Evolutionary conservation across 2,888 invertebrate species (phyloP).

Genomic region (Sclerodermus sp.): DNA sequence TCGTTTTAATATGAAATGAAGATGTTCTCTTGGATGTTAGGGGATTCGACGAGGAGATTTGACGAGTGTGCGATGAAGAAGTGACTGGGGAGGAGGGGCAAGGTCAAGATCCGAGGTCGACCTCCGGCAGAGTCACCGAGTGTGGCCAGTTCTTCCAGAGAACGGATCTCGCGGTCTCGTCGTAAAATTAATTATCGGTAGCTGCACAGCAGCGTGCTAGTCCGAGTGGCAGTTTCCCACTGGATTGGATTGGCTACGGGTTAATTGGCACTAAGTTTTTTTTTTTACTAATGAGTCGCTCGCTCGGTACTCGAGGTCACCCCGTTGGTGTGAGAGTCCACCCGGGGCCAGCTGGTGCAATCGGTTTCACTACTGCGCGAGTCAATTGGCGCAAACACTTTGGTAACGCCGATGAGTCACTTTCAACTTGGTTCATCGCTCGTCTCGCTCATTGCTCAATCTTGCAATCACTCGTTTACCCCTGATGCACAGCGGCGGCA

Average conservation of each 20-base stretch:
- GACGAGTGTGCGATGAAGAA: background rate
- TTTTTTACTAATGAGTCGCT: constrained; percentile 12
- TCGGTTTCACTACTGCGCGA: constrained; percentile 2
- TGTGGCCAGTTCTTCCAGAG: background rate
- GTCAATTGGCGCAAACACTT: background rate
- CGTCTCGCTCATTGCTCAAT: constrained; percentile 29
- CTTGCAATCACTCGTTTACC: constrained; percentile 23
- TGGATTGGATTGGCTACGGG: background rate
- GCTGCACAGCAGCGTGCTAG: background rate
- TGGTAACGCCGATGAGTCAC: constrained; percentile 25
- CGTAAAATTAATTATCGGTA: constrained; percentile 1
- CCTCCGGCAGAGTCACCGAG: background rate
- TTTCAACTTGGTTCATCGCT: constrained; percentile 30
- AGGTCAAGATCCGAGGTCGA: background rate
- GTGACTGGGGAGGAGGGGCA: background rate
- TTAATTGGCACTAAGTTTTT: constrained; percentile 5
- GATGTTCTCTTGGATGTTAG: too few species aligned
- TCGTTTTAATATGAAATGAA: too few species aligned
- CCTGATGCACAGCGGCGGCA: too few species aligned
- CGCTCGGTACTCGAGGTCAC: constrained; percentile 7
- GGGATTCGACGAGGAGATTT: too few species aligned
- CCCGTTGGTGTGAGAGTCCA: background rate
- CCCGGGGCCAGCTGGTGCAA: background rate
- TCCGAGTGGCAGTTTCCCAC: background rate
- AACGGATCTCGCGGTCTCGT: background rate